A percentile compares a stretch with the other conserved stretches of the same genome.
These are phyloP conservation scores for Macrosteles quadrilineatus DNA, from an alignment of 1,140 invertebrate species.

Conservation along the genomic window DNA sequence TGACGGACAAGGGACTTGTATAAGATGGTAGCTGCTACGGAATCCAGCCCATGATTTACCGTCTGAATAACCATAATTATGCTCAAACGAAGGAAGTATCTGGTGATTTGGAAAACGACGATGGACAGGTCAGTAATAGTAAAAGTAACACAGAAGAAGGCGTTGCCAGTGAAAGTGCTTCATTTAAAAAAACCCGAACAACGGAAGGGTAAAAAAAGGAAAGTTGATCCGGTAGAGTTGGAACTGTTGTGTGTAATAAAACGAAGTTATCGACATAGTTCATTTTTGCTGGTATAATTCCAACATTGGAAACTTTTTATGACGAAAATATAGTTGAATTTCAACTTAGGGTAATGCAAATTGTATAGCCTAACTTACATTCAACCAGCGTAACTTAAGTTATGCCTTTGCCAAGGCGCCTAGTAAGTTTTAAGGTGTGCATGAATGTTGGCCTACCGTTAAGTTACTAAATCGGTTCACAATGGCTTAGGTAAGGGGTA, in stretches of 20 bases:
- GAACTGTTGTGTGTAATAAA: neutral
- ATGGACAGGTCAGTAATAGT: neutral
- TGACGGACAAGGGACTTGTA: no score
- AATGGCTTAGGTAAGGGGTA: no score
- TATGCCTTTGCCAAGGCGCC: no score
- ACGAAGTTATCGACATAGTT: neutral
- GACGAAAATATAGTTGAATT: conserved; percentile 1
- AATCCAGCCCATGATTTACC: no score
- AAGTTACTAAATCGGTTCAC: no score
- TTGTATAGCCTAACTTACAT: no score
- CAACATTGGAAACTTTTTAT: neutral
- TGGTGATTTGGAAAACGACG: neutral
- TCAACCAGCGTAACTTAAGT: no score
- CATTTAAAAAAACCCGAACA: neutral
- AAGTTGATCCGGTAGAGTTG: conserved; percentile 1
- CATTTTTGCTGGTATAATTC: conserved; percentile 3
- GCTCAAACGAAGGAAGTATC: neutral
- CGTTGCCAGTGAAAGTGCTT: neutral
- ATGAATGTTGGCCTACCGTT: no score
- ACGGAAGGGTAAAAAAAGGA: neutral
- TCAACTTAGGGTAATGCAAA: neutral
- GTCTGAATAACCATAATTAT: no score
- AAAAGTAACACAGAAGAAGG: neutral
- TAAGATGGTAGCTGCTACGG: no score
- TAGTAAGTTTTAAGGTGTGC: no score